A percentile compares a stretch with the other conserved stretches of the same genome.
Evolutionary conservation across 2,797 vertebrate genomes (phyloP).

Genomic region (Epinephelus coioides): DNA sequence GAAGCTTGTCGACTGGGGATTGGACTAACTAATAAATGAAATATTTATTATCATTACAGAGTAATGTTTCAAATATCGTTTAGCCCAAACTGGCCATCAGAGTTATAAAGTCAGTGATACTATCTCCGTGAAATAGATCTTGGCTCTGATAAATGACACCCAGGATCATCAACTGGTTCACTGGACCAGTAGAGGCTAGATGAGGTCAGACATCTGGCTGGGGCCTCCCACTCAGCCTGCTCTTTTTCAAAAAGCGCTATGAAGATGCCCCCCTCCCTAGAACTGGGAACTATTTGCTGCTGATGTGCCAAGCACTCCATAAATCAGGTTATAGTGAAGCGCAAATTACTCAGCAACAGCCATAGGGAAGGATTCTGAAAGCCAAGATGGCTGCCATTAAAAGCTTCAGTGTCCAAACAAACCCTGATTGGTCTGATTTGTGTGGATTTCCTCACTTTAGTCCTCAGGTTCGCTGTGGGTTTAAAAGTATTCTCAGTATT

Average conservation of each 20-base stretch:
- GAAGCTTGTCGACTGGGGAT: background rate
- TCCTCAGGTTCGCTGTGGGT: slow-evolving; percentile 1
- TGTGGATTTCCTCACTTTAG: slow-evolving; percentile 28
- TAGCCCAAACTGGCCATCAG: background rate
- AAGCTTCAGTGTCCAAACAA: slow-evolving; percentile 21
- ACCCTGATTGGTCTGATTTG: slow-evolving; percentile 46
- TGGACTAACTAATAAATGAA: background rate
- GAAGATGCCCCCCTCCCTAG: slow-evolving; percentile 36
- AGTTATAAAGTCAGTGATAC: background rate
- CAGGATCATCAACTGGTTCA: slow-evolving; percentile 46
- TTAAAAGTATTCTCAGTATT: slow-evolving; percentile 36
- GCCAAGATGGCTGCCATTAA: slow-evolving; percentile 52
- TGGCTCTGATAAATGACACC: slow-evolving; percentile 32
- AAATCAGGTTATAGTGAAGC: slow-evolving; percentile 66
- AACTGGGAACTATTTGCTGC: slow-evolving; percentile 51
- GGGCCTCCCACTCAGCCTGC: slow-evolving; percentile 49
- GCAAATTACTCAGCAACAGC: slow-evolving; percentile 57
- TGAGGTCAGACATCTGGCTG: slow-evolving; percentile 63
- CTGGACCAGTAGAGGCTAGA: slow-evolving; percentile 36
- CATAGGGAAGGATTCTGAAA: slow-evolving; percentile 40
- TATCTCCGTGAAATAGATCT: slow-evolving; percentile 15
- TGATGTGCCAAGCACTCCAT: slow-evolving; percentile 55
- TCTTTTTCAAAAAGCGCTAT: slow-evolving; percentile 28
- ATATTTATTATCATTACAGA: background rate
- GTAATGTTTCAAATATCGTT: background rate